Conservation (phyloP, 1,140 invertebrate genomes). For the Yoshiicerus persimilis region DNA sequence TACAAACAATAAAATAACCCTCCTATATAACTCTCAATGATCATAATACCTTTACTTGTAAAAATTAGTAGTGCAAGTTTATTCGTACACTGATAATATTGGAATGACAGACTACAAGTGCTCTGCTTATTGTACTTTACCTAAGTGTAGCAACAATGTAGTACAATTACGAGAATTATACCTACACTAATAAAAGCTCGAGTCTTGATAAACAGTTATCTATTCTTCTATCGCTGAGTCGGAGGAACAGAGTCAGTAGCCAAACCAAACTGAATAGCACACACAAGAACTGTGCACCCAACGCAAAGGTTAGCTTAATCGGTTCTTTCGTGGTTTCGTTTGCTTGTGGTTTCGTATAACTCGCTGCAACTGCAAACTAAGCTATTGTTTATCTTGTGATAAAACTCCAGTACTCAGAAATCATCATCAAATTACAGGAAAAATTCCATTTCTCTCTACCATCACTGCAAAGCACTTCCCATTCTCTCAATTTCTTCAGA, state of each 20-base stretch:
- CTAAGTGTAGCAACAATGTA: neutral
- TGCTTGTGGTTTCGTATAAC: too few relatives aligned
- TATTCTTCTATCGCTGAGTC: neutral
- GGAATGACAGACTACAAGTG: neutral
- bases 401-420: neutral
- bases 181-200: neutral
- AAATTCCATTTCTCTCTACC: neutral
- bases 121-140: neutral
- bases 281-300: neutral
- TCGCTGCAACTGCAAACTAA: too few relatives aligned
- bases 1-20: too few relatives aligned
- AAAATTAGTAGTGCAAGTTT: too few relatives aligned
- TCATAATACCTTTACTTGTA: too few relatives aligned
- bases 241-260: neutral
- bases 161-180: neutral
- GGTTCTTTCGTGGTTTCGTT: too few relatives aligned
- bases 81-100: neutral
- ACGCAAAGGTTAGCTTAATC: too few relatives aligned
- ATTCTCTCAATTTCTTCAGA: neutral
- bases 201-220: neutral
- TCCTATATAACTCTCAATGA: too few relatives aligned
- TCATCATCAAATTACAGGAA: neutral
- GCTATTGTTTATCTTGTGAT: neutral
- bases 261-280: neutral
- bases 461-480: too few relatives aligned